Evolutionary conservation across 2,113 vertebrate species (phyloP), one percentile per base, ranked within the genome.

Genomic region (Pomatorhinus ruficollis): DNA sequence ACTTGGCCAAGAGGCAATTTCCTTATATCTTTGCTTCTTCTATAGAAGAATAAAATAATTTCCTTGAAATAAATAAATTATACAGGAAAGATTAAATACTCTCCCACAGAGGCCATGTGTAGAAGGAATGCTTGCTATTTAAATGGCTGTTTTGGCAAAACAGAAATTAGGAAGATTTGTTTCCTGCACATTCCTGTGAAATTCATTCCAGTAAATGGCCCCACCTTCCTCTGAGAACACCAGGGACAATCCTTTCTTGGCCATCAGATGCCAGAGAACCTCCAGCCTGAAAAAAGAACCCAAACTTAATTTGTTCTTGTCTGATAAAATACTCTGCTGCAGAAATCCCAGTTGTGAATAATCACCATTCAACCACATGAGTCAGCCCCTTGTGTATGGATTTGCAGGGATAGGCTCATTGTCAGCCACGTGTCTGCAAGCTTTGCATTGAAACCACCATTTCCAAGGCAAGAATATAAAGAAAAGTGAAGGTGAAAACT

Each of bases 401-500:
- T 77, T 92, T 88, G 54, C 53, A 77, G 60, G 6, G 24, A 72
- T 0, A 59, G 47, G 70, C 52, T n/a, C 54, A 52, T 19, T 90
- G 94, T n/a, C 90, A 88, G 37, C 54, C 59, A 27, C 0, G 0
- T 4, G 22, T 74, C 16, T 40, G 47, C 37, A 87, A 90, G 44
- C 75, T 24, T 92, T 40, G 28, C 61, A 59, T 60, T 30, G 49
- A 94, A 77, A 49, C 45, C 72, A 70, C 75, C 50, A 72, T 57
- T 93, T 85, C 64, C 33, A 77, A 82, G 27, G 92, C 68, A 75
- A 45, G 71, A 83, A 61, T 8, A 47, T 35, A 74, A 87, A 74
- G 69, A 49, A 79, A 93, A 82, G 75, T 85, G 80, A 95, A 94
- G 89, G 82, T 85, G 64, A 93, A 91, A 93, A 74, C 87, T 92